These are phyloP conservation scores for Patagioenas fasciata DNA, from an alignment of 2,113 vertebrate genomes.

Conservation along the genomic window DNA sequence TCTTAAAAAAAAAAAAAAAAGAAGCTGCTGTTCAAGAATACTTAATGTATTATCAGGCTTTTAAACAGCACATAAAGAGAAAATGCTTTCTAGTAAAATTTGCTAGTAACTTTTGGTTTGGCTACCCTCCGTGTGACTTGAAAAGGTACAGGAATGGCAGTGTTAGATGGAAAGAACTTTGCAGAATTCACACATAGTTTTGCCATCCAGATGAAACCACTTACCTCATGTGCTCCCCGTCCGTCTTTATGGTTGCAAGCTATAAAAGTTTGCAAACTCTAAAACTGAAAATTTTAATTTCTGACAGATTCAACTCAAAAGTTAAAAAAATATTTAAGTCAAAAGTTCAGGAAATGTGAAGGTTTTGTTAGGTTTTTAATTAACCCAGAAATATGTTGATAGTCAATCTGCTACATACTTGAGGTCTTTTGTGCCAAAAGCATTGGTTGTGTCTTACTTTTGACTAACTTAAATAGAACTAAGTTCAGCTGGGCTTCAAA, in stretches of 20 bases:
- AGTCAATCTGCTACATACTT: not conserved
- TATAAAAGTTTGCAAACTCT: not conserved
- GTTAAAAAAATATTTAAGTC: not conserved
- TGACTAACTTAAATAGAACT: not conserved
- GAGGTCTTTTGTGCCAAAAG: not conserved
- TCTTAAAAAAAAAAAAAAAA: not conserved
- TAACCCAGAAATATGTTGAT: not conserved
- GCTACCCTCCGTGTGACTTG: not conserved
- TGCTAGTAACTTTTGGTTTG: conserved; percentile 8
- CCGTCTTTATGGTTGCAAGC: not conserved
- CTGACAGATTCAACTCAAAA: not conserved
- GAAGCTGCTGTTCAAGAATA: not conserved
- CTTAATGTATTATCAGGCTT: not conserved
- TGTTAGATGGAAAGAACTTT: not conserved
- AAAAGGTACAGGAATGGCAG: not conserved
- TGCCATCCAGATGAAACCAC: not conserved
- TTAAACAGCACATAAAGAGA: not conserved
- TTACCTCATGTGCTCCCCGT: not conserved
- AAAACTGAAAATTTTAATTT: not conserved
- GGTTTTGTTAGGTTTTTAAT: not conserved
- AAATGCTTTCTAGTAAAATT: not conserved
- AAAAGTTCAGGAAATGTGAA: not conserved
- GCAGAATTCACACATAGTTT: not conserved
- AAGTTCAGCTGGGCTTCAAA: not conserved
- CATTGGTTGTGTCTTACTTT: not conserved